Evolutionary conservation across 2,113 vertebrate species (phyloP), one percentile per base, ranked within the genome.

Genomic region (Promerops cafer): DNA sequence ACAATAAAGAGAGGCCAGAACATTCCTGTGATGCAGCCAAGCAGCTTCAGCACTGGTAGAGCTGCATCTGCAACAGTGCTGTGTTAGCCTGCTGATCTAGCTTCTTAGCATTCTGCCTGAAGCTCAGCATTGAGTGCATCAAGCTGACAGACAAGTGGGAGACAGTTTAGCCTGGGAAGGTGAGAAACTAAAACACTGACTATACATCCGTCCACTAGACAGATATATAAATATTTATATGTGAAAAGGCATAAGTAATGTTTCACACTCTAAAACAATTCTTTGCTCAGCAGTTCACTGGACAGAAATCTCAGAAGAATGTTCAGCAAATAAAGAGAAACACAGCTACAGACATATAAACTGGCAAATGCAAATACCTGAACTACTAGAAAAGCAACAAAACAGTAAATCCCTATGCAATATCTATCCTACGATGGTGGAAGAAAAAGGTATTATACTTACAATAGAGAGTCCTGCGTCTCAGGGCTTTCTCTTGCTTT

Each of bases 401-500:
- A 80, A 87, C 47, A 89, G 50, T 50, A 64, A 88, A 81, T 54
- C 21, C 49, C n/a, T 66, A 89, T 88, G 30, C 49, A 86, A 17
- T 31, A 89, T 22, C 75, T 83, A 61, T 16, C 57, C 70, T 65
- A 93, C 20, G 37, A 91, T 39, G 79, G 68, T 68, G 70, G 72
- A 93, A 82, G 47, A 89, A 93, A 76, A 88, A 92, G 40, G 49
- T 13, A 15, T 81, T 83, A 91, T 95, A 97, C 97, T 97, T 97
- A 96, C 95, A 26, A 91, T 5, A 83, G 76, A 72, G 14, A 88
- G 54, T 86, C 79, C 49, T 76, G 79, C 31, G 27, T 80, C 88
- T 94, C 95, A 94, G 45, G 64, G 63, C 23, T 90, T 93, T 74
- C 83, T 94, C 89, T 91, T 68, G 92, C 92, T 97, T 95, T 96